Evolutionary conservation across 2,113 vertebrate species (phyloP).

Genomic region (Plecturocebus donacophilus): DNA sequence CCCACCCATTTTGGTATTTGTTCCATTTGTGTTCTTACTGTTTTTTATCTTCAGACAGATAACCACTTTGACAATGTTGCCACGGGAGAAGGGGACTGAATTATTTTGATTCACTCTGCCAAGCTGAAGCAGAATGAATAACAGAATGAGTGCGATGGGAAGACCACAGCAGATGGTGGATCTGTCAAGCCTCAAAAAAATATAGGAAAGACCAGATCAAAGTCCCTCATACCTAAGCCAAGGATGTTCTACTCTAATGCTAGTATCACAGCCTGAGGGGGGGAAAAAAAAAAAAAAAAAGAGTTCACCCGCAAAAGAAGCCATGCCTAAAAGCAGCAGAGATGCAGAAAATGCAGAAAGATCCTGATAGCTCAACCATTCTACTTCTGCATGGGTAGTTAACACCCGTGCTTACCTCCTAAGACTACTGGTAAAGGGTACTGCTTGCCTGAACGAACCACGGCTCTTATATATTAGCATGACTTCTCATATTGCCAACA

Average conservation of each 20-base stretch:
- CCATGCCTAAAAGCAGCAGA: not conserved
- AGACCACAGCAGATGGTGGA: not conserved
- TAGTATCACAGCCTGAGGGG: not conserved
- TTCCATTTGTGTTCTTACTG: not conserved
- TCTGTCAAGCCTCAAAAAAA: conserved; percentile 18
- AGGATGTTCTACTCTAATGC: conserved; percentile 11
- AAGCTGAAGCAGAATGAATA: not conserved
- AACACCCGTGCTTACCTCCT: not conserved
- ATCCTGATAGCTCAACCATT: not conserved
- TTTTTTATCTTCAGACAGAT: conserved; percentile 16
- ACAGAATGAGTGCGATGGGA: not conserved
- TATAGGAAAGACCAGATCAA: not conserved
- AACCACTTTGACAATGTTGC: not conserved
- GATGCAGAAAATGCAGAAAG: not conserved
- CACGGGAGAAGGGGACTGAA: not conserved
- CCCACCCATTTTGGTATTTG: not conserved
- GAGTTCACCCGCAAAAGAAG: not conserved
- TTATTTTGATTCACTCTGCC: not conserved
- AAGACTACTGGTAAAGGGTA: not conserved
- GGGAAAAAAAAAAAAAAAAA: not conserved
- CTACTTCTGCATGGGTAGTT: not conserved
- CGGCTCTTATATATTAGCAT: not conserved
- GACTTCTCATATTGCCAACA: not conserved
- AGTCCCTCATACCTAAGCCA: not conserved
- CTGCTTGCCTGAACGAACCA: not conserved